Evolutionary conservation across 2,797 vertebrate species (phyloP), one percentile per base, ranked within the genome.

Genomic region (Sebastes ruberrimus): DNA sequence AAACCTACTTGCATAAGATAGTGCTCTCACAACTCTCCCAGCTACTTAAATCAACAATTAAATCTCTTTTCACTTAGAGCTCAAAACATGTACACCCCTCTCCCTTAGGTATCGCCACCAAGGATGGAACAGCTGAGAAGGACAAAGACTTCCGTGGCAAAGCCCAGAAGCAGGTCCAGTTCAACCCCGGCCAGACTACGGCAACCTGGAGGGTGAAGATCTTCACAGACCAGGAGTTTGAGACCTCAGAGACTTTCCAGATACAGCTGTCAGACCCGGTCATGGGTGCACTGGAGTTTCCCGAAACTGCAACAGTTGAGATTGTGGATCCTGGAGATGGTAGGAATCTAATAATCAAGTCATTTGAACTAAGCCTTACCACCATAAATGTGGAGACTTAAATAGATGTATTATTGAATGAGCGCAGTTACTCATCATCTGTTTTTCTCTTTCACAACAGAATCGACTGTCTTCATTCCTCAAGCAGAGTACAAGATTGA

Each of bases 291-390:
- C 91, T 99, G 79, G 97, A 97, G 92, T 95, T 93, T 83, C 97
- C 97, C 1, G 93, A 96, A 68, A 68, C 59, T 0, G 95, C 97
- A 65, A 95, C 86, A 0, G 94, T 97, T 74, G 97, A 97, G 93
- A 97, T 97, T 20, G 93, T 97, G 68, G 97, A 98, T 92, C 96
- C 97, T 49, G 96, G 94, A 75, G 97, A 98, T 87, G 96, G 97
- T 98, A 92, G 5, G 83, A 87, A 30, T 78, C 28, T 53, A n/a
- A 25, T 16, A 35, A 68, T 64, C 55, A 14, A 74, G n/a, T 20
- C 0, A 38, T 67, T 66, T 57, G 2, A 73, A 49, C 6, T 56
- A 76, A 33, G 3, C 11, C 22, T 35, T 14, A 18, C 3, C 4
- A 23, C 18, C 27, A 27, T 8, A 35, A 8, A 10, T 2, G 10